phyloP scores from a whole-genome alignment of 2,888 invertebrate genomes.

The Thymelicus sylvestris region DNA sequence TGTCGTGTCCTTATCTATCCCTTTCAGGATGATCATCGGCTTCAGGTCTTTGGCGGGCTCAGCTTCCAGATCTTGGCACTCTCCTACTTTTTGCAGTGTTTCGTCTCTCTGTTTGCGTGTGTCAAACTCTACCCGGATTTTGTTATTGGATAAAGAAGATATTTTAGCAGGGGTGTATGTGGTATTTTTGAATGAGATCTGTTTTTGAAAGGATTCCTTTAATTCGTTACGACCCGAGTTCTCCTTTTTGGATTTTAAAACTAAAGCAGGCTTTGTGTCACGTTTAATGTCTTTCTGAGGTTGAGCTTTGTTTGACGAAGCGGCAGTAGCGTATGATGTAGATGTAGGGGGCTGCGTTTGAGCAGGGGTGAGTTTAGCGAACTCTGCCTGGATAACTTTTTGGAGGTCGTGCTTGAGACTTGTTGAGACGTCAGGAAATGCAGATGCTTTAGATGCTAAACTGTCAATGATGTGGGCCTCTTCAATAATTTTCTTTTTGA shows the following conservation, averaged over 20 bases:
- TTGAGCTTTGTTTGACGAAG: not conserved
- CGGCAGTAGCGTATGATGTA: not conserved
- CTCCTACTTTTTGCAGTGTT: not conserved
- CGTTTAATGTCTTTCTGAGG: not conserved
- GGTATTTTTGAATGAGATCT: not conserved
- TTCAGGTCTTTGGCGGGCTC: not conserved
- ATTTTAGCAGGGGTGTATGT: not conserved
- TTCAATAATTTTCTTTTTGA: constrained; percentile 7
- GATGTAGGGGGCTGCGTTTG: too few relatives aligned
- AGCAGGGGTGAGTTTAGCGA: not conserved
- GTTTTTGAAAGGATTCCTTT: not conserved
- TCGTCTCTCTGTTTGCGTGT: not conserved
- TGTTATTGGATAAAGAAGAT: not conserved
- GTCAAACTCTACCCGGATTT: not conserved
- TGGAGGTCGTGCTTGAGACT: not conserved
- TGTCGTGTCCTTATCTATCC: not conserved
- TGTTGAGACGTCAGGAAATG: not conserved
- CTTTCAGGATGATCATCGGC: not conserved
- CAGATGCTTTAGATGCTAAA: not conserved
- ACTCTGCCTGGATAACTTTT: not conserved
- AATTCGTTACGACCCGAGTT: not conserved
- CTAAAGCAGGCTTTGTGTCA: not conserved
- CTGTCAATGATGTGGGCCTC: not conserved
- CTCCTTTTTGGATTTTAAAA: not conserved
- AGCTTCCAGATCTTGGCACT: not conserved